Evolutionary conservation across 64 coral and sea anemone species (phyloP).

Genomic region (Montipora efflorescens): DNA sequence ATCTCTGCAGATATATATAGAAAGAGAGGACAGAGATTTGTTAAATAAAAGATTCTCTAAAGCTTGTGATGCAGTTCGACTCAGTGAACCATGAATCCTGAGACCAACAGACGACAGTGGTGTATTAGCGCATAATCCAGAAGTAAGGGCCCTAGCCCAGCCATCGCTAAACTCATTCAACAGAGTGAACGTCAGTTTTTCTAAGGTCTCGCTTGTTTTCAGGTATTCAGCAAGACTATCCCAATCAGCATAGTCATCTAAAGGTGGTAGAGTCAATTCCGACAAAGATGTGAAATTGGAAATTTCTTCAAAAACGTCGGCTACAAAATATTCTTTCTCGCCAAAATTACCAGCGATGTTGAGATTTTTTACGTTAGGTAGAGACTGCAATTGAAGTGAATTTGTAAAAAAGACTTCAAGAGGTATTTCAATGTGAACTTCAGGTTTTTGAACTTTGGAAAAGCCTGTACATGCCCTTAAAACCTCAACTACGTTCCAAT

Average conservation of each 20-base stretch:
- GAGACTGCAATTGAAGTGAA: too few species aligned
- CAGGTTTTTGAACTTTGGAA: too few species aligned
- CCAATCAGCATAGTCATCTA: not conserved
- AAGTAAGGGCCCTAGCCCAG: not conserved
- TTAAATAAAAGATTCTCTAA: not conserved
- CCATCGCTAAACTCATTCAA: not conserved
- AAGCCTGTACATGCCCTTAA: too few species aligned
- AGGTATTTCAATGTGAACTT: too few species aligned
- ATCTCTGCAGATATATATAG: not conserved
- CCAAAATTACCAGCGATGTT: not conserved
- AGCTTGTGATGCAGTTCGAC: not conserved
- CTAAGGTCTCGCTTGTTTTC: not conserved
- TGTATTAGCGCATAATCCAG: not conserved
- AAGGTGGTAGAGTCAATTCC: not conserved
- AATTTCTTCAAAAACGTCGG: too few species aligned
- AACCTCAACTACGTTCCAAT: too few species aligned
- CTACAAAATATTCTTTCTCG: not conserved
- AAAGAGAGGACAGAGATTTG: not conserved
- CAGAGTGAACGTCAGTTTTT: not conserved
- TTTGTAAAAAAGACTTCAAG: too few species aligned
- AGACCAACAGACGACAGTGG: not conserved
- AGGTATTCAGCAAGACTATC: not conserved
- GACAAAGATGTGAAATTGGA: too few species aligned
- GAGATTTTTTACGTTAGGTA: too few species aligned
- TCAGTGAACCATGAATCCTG: not conserved